These are phyloP conservation scores for Tillus elongatus DNA, from an alignment of 2,888 invertebrate genomes.

Conservation along the genomic window DNA sequence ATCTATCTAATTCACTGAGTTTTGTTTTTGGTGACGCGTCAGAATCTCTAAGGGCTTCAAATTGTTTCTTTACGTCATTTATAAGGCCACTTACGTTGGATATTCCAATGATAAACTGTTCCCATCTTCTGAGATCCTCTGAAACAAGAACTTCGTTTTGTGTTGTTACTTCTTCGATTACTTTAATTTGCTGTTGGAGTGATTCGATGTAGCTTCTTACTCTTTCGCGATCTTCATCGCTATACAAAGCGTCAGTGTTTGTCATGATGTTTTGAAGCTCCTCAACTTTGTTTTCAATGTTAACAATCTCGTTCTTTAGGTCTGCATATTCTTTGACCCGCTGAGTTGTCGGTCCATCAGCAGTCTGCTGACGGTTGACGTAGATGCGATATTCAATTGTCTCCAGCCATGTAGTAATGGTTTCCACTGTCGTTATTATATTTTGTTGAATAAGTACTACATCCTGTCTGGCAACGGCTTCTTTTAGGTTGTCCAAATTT, in stretches of 20 bases:
- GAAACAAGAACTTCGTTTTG: conserved; percentile 49
- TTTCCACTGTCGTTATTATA: conserved; percentile 67
- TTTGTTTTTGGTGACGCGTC: conserved; percentile 60
- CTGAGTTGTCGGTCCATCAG: conserved; percentile 51
- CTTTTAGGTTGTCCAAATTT: conserved; percentile 49
- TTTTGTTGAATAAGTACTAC: conserved; percentile 55
- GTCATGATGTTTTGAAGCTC: conserved; percentile 52
- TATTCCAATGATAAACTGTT: conserved; percentile 57
- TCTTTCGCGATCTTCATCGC: conserved; percentile 41
- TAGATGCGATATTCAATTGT: conserved; percentile 74
- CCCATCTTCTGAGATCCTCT: conserved; percentile 60
- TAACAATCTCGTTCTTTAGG: conserved; percentile 55
- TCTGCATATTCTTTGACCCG: conserved; percentile 52
- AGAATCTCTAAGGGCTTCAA: conserved; percentile 50
- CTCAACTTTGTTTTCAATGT: conserved; percentile 57
- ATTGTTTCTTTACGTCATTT: conserved; percentile 43
- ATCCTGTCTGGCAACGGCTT: conserved; percentile 52
- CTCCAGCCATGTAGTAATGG: conserved; percentile 75
- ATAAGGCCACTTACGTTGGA: conserved; percentile 49
- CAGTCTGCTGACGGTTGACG: conserved; percentile 48
- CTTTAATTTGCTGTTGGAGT: conserved; percentile 57
- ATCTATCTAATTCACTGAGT: conserved; percentile 57
- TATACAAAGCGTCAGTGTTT: conserved; percentile 43
- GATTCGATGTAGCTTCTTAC: conserved; percentile 51
- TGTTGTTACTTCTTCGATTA: conserved; percentile 58